A percentile compares a stretch with the other conserved stretches of the same genome.
Conservation (phyloP, 2,888 invertebrate species). For the Mylabris sibirica region DNA sequence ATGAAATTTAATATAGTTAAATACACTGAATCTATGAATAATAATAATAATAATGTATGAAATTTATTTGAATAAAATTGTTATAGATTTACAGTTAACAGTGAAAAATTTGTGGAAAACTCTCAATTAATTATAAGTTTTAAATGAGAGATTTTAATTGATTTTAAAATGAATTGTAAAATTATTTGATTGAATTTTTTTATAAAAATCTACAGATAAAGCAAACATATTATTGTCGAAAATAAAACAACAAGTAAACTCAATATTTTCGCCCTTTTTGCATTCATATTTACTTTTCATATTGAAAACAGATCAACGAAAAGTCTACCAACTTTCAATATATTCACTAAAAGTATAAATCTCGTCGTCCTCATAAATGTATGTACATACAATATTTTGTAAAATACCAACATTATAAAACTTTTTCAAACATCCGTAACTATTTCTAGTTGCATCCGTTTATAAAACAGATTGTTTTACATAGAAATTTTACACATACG, state of each 20-base stretch:
- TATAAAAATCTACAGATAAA: background rate
- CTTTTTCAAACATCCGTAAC: slow-evolving; percentile 2
- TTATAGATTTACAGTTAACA: background rate
- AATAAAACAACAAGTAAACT: slow-evolving; percentile 20
- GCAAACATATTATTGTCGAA: background rate
- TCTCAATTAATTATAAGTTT: background rate
- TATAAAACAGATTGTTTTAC: slow-evolving; percentile 3
- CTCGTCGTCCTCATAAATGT: slow-evolving; percentile 48
- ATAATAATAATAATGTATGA: background rate
- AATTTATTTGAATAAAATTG: background rate
- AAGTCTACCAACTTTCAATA: slow-evolving; percentile 45
- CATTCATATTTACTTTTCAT: slow-evolving; percentile 42
- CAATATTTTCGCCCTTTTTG: slow-evolving; percentile 40
- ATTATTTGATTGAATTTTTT: background rate
- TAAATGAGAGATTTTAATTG: background rate
- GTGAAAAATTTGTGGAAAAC: background rate
- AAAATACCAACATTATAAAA: slow-evolving; percentile 6
- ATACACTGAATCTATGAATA: background rate
- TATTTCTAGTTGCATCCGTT: background rate
- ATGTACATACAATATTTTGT: slow-evolving; percentile 34
- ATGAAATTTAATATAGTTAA: background rate
- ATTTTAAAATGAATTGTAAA: background rate
- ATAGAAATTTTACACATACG: background rate
- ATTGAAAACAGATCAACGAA: slow-evolving; percentile 49
- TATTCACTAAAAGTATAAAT: slow-evolving; percentile 49